These are phyloP conservation scores for Sphaerophoria taeniata DNA, from an alignment of 2,888 invertebrate genomes.

Conservation along the genomic window DNA sequence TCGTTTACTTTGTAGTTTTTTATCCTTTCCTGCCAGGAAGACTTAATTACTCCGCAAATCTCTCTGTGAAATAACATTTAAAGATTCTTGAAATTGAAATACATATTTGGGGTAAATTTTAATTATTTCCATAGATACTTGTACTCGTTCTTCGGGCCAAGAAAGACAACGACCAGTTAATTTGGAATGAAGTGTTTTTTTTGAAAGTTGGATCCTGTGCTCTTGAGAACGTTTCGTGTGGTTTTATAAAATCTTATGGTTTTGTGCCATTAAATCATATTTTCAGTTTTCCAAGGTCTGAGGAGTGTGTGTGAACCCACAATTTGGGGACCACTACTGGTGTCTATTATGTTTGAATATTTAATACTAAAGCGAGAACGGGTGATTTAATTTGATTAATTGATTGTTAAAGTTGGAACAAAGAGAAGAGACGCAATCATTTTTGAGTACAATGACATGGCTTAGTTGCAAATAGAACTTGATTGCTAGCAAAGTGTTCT, in stretches of 20 bases:
- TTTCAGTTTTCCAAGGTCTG: not conserved
- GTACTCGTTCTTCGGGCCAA: not conserved
- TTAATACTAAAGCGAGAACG: constrained; percentile 11
- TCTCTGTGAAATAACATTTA: constrained; percentile 45
- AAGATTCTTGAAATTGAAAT: constrained; percentile 52
- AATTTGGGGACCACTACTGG: constrained; percentile 24
- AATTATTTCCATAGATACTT: constrained; percentile 39
- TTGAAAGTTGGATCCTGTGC: constrained; percentile 10
- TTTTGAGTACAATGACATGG: too few relatives aligned
- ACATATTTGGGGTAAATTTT: constrained; percentile 48
- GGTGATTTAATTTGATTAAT: constrained; percentile 61
- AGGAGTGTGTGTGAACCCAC: constrained; percentile 22
- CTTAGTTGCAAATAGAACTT: too few relatives aligned
- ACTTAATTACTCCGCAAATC: constrained; percentile 51
- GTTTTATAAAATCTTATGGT: constrained; percentile 45
- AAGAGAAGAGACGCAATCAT: too few relatives aligned
- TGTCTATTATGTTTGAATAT: not conserved
- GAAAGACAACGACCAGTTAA: not conserved
- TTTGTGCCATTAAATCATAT: constrained; percentile 30
- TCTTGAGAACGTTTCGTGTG: constrained; percentile 15
- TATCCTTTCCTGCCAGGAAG: constrained; percentile 26
- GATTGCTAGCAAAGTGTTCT: too few relatives aligned
- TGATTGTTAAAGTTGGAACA: constrained; percentile 20
- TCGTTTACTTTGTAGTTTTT: constrained; percentile 12
- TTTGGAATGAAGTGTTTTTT: not conserved